A percentile compares a stretch with the other conserved stretches of the same genome.
phyloP scores from a whole-genome alignment of 2,888 invertebrate genomes.

The Dione juno region DNA sequence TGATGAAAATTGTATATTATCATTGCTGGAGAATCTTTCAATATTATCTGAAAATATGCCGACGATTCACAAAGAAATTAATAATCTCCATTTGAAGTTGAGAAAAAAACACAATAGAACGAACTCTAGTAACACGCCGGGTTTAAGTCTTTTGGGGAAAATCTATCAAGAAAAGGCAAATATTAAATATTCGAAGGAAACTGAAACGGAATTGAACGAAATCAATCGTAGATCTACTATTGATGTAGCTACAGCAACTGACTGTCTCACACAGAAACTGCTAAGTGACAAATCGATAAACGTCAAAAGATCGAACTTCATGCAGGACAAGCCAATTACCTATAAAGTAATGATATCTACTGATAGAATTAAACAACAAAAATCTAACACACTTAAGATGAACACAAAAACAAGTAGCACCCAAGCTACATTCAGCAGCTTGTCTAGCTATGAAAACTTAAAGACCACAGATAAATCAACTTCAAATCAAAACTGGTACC shows the following conservation, averaged over 20 bases:
- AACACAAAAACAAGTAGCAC: constrained; percentile 34
- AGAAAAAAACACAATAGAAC: constrained; percentile 62
- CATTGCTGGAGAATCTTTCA: constrained; percentile 67
- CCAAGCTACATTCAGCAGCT: constrained; percentile 40
- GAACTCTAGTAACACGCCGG: constrained; percentile 52
- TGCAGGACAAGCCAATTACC: neutral
- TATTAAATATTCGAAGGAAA: constrained; percentile 48
- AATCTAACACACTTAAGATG: constrained; percentile 1
- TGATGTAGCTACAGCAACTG: constrained; percentile 32
- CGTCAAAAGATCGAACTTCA: constrained; percentile 4
- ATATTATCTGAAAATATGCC: constrained; percentile 59
- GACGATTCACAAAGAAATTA: constrained; percentile 63
- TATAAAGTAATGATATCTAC: constrained; percentile 5
- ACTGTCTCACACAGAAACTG: constrained; percentile 14
- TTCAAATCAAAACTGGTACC: constrained; percentile 55
- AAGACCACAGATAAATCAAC: constrained; percentile 49
- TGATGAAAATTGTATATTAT: constrained; percentile 67
- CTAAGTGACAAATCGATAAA: constrained; percentile 43
- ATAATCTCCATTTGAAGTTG: constrained; percentile 59
- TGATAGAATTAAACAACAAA: neutral
- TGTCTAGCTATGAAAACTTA: constrained; percentile 36
- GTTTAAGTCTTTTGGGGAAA: constrained; percentile 64
- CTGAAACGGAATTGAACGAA: constrained; percentile 53
- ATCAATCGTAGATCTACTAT: constrained; percentile 30
- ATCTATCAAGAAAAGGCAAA: constrained; percentile 61